A percentile compares a stretch with the other conserved stretches of the same genome.
Conservation (phyloP, 2,113 vertebrate genomes). For the Crotalus tigris region DNA sequence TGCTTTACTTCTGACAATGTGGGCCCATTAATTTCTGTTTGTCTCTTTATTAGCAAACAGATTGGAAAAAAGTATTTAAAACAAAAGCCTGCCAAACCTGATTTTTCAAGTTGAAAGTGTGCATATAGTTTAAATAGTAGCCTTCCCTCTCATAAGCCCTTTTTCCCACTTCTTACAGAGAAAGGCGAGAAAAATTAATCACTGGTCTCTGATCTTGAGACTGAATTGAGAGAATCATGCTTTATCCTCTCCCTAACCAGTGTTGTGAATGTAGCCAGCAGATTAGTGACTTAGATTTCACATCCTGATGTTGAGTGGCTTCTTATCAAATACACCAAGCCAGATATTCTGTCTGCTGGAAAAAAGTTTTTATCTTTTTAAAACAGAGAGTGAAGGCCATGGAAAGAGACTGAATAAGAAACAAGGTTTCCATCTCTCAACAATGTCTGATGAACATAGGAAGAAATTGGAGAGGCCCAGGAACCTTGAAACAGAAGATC, state of each 20-base stretch:
- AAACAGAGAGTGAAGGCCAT: not conserved
- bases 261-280: not conserved
- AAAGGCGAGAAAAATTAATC: not conserved
- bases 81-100: not conserved
- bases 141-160: not conserved
- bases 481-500: not conserved
- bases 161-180: not conserved
- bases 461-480: not conserved
- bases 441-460: not conserved
- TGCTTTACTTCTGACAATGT: not conserved
- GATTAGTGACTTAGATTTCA: not conserved
- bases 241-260: not conserved
- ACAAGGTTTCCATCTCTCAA: not conserved
- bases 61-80: not conserved
- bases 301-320: not conserved
- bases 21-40: not conserved
- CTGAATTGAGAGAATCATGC: not conserved
- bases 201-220: not conserved
- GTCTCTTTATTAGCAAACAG: not conserved
- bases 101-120: not conserved
- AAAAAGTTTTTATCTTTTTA: not conserved
- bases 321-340: not conserved
- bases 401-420: not conserved
- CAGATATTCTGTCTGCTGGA: not conserved
- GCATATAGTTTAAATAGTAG: not conserved